Percentiles rank a stretch among this genome's conserved stretches.
These are phyloP conservation scores for Caprella mutica DNA, from an alignment of 2,888 invertebrate species.

Conservation along the genomic window DNA sequence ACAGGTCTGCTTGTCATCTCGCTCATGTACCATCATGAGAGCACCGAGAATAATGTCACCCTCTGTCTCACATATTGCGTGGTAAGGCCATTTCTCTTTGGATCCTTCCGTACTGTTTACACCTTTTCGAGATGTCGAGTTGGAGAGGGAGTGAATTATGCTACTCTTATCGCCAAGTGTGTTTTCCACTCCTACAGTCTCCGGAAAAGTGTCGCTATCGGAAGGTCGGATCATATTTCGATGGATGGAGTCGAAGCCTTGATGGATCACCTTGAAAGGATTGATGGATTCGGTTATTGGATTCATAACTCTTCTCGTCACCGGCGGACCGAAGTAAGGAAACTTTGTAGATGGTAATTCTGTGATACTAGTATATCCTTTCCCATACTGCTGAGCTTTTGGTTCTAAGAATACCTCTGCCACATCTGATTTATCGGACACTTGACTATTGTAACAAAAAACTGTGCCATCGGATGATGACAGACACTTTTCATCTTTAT, in stretches of 20 bases:
- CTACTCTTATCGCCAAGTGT: neutral
- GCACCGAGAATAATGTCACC: conserved; percentile 82
- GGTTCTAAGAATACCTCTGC: neutral
- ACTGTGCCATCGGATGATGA: no score
- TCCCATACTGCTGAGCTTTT: no score
- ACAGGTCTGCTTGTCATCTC: conserved; percentile 74
- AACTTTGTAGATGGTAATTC: neutral
- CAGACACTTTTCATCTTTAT: conserved; percentile 1
- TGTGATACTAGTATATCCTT: no score
- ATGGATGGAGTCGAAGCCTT: neutral
- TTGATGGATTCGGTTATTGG: neutral
- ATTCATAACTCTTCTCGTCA: neutral
- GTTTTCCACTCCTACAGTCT: neutral
- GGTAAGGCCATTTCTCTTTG: conserved; percentile 11
- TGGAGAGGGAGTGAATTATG: neutral
- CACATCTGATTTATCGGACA: neutral
- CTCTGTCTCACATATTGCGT: conserved; percentile 51
- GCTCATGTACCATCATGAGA: conserved; percentile 87
- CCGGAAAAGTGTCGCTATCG: neutral
- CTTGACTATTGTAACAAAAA: neutral
- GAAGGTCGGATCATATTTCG: neutral
- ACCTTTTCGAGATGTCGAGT: neutral
- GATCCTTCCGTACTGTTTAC: neutral
- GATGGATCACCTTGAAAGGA: neutral
- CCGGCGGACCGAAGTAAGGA: conserved; percentile 6